Evolutionary conservation across 2,113 vertebrate genomes (phyloP), one percentile per base, ranked within the genome.

Genomic region (Rattus rattus): DNA sequence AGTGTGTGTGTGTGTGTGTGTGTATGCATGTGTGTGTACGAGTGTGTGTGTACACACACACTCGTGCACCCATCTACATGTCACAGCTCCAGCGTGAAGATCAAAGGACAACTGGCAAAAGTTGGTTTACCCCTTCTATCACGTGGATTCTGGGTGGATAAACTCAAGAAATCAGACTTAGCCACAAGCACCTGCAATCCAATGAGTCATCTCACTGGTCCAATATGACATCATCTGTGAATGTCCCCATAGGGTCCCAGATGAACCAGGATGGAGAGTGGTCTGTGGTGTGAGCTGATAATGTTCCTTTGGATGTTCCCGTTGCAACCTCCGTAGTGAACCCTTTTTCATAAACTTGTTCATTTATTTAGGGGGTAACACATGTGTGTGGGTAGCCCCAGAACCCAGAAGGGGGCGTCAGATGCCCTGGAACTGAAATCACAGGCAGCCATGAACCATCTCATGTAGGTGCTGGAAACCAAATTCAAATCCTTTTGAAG

Each of bases 171-270:
- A 59, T 24, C 54, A 13, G 5, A 24, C 54, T 13, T 56, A 56
- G 33, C 36, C 54, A 24, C 33, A 83, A 83, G 20, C 52, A 61
- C 54, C 80, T 83, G 39, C 36, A n/a, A 54, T 36, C 36, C 80
- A 20, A 3, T 12, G 49, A 56, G 30, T 11, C 54, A n/a, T 4
- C 52, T n/a, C 17, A 5, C 17, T n/a, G 79, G 33, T 10, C 36
- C 19, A 14, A 20, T 7, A 67, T 3, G 4, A 20, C 49, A 36
- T n/a, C 56, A 49, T 59, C 88, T 72, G 92, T 92, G 61, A 59
- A 83, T 94, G 47, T 95, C 63, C 59, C 83, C 70, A 54, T n/a
- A 85, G 39, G n/a, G 63, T n/a, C 63, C 79, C 86, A 89, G 91
- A 91, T 75, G 76, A 91, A 70, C 63, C 12, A 39, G 56, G 7